phyloP scores from a whole-genome alignment of 2,888 invertebrate species.

The Platycnemis pennipes region DNA sequence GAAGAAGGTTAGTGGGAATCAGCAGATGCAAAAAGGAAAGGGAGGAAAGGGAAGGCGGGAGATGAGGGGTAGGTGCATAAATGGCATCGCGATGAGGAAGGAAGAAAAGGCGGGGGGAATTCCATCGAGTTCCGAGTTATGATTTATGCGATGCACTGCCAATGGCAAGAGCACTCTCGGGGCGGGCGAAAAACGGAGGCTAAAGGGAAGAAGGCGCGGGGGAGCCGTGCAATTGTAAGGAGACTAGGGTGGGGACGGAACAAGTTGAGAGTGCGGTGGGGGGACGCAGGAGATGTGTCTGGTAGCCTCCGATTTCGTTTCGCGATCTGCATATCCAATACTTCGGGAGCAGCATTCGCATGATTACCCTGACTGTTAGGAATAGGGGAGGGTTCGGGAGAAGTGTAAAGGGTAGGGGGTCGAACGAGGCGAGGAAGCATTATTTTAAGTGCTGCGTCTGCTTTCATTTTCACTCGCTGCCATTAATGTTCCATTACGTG shows the following conservation, averaged over 20 bases:
- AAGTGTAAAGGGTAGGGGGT: not conserved
- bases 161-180: constrained; percentile 45
- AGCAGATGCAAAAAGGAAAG: not conserved
- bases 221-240: not conserved
- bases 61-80: not conserved
- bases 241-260: not conserved
- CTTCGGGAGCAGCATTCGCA: constrained; percentile 56
- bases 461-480: constrained; percentile 62
- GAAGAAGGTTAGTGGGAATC: not conserved
- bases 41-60: not conserved
- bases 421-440: not conserved
- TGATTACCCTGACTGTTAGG: constrained; percentile 32
- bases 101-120: not conserved
- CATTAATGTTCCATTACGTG: constrained; percentile 60
- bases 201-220: not conserved
- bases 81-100: not conserved
- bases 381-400: not conserved
- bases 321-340: constrained; percentile 65
- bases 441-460: constrained; percentile 51
- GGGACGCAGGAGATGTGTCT: not conserved
- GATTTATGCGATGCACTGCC: constrained; percentile 60
- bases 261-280: not conserved
- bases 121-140: constrained; percentile 55
- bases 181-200: not conserved
- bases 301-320: not conserved